phyloP scores from a whole-genome alignment of 2,888 invertebrate genomes.

The Heliconius ethilla region DNA sequence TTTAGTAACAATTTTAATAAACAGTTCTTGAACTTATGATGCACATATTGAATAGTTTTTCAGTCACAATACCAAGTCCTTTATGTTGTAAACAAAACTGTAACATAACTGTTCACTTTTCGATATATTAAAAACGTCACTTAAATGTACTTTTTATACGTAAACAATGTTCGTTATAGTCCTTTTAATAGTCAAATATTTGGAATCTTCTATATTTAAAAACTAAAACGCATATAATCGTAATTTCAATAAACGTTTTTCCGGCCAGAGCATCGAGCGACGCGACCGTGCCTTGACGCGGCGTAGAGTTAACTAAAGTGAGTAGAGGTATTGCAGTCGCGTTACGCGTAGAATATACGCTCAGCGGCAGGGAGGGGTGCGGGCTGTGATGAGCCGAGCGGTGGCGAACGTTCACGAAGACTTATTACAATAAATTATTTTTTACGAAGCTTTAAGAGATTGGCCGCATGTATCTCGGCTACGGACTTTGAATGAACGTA shows the following conservation, averaged over 20 bases:
- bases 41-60: slow-evolving; percentile 60
- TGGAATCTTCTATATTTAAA: slow-evolving; percentile 46
- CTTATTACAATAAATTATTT: slow-evolving; percentile 81
- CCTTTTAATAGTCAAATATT: not conserved
- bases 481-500: slow-evolving; percentile 70
- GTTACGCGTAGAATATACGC: slow-evolving; percentile 73
- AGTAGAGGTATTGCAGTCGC: slow-evolving; percentile 74
- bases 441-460: slow-evolving; percentile 75
- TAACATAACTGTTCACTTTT: slow-evolving; percentile 63
- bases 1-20: slow-evolving; percentile 52
- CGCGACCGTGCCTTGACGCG: slow-evolving; percentile 78
- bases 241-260: slow-evolving; percentile 73
- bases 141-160: slow-evolving; percentile 25
- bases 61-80: slow-evolving; percentile 47
- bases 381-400: slow-evolving; percentile 75
- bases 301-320: slow-evolving; percentile 75
- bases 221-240: slow-evolving; percentile 67
- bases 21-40: slow-evolving; percentile 61
- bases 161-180: slow-evolving; percentile 1
- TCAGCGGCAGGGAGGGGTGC: slow-evolving; percentile 63
- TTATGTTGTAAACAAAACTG: slow-evolving; percentile 52
- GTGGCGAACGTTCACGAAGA: slow-evolving; percentile 80
- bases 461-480: slow-evolving; percentile 65
- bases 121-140: slow-evolving; percentile 17
- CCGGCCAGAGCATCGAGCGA: slow-evolving; percentile 70